Evolutionary conservation across 1,140 invertebrate genomes (phyloP), one percentile per base, ranked within the genome.

Genomic region (Ruditapes philippinarum): DNA sequence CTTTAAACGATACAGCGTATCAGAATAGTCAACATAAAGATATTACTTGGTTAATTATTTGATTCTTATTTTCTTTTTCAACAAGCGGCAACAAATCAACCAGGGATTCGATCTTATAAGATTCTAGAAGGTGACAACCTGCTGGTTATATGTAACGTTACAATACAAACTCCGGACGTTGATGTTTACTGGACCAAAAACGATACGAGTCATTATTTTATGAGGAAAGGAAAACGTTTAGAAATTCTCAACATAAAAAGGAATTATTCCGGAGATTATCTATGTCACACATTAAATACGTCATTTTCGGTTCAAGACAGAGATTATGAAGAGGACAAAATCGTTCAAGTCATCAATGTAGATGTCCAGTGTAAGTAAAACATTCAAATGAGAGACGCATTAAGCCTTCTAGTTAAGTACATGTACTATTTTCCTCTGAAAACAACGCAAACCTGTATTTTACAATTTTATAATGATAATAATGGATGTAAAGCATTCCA

Each of bases 161-260:
- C 62, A 45, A n/a, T n/a, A n/a, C n/a, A 73, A 14, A 25, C 1
- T 22, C 25, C 62, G 9, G 65, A 73, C 33, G 45, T 49, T 51
- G 36, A 84, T 33, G 25, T 84, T 2, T 84, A 54, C 68, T 84
- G 82, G 82, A 54, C 62, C 22, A 84, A 84, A 57, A 74, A 84
- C 25, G 82, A 73, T 17, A 73, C 65, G 22, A 25, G 38, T n/a
- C 42, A 31, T 33, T 14, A 17, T 40, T 70, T 70, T 38, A 19
- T 28, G 14, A 65, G 57, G 31, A 19, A 84, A 70, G 82, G 82
- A 28, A 51, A 45, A 36, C n/a, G 49, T 2, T 54, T 84, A 14
- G 33, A 70, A 22, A 73, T 84, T 49, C 40, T 84, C 2, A 84
- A 84, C 49, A 84, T 84, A n/a, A 73, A 73, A 14, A 36, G 82